A percentile compares a stretch with the other conserved stretches of the same genome.
Conservation (phyloP, 2,888 invertebrate species). For the Muscina levida region DNA sequence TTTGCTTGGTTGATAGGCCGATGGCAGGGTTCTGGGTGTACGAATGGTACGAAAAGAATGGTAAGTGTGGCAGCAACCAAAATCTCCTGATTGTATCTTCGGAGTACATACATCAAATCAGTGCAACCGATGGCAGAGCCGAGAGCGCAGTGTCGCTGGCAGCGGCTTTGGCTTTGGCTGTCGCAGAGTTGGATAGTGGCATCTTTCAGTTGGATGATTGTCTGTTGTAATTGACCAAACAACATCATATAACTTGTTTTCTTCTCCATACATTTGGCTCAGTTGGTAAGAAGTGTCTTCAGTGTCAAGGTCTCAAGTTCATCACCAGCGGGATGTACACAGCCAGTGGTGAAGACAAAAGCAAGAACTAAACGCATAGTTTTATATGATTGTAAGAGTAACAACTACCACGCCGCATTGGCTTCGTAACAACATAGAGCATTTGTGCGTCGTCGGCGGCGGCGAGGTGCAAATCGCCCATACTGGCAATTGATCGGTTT, state of each 20-base stretch:
- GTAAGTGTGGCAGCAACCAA: slow-evolving; percentile 40
- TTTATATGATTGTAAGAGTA: slow-evolving; percentile 12
- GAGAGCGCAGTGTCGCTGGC: too few relatives aligned
- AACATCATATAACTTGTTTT: slow-evolving; percentile 73
- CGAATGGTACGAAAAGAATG: background rate
- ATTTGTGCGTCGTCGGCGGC: slow-evolving; percentile 21
- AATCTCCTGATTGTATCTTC: slow-evolving; percentile 1
- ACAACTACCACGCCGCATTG: background rate
- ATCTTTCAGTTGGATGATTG: slow-evolving; percentile 40
- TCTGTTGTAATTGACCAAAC: slow-evolving; percentile 74
- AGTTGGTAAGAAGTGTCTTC: slow-evolving; percentile 80
- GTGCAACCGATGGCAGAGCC: slow-evolving; percentile 6
- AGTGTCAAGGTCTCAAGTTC: slow-evolving; percentile 81
- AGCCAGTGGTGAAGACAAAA: slow-evolving; percentile 25
- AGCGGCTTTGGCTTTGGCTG: slow-evolving; percentile 23
- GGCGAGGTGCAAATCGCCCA: slow-evolving; percentile 17
- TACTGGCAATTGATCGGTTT: slow-evolving; percentile 21
- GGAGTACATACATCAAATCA: slow-evolving; percentile 12
- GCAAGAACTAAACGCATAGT: slow-evolving; percentile 23
- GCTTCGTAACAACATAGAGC: background rate
- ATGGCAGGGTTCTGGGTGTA: background rate
- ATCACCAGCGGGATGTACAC: slow-evolving; percentile 63
- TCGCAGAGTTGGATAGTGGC: slow-evolving; percentile 8
- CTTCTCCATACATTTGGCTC: slow-evolving; percentile 68
- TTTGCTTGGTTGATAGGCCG: background rate